phyloP scores from a whole-genome alignment of 2,888 invertebrate species.

The Tenodera sinensis region DNA sequence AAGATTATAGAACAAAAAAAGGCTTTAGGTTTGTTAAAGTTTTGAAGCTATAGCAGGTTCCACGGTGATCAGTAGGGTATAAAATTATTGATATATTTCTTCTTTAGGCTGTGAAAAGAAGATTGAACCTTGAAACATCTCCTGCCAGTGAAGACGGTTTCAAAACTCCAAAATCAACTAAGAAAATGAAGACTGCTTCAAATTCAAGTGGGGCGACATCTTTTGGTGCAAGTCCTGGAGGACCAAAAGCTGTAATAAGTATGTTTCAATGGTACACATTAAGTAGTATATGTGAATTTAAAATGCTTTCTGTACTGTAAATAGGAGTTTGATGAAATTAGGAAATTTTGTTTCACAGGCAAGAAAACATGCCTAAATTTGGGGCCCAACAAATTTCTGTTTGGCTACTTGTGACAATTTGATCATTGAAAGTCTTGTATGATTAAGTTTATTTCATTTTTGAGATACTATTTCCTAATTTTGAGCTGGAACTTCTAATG shows the following conservation, averaged over 20 bases:
- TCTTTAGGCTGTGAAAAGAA: slow-evolving; percentile 72
- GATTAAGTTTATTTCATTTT: no score
- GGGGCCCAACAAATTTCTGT: no score
- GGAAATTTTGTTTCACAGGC: no score
- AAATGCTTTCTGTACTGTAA: no score
- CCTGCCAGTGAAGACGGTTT: slow-evolving; percentile 58
- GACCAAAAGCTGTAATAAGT: slow-evolving; percentile 1
- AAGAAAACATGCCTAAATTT: no score
- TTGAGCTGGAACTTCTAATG: no score
- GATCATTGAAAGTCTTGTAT: no score
- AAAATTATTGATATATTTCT: neutral
- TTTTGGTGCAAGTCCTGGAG: slow-evolving; percentile 15
- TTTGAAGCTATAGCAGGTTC: neutral
- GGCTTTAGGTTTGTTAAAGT: no score
- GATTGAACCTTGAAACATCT: slow-evolving; percentile 63
- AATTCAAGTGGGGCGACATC: slow-evolving; percentile 33
- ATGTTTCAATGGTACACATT: neutral
- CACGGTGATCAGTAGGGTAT: neutral
- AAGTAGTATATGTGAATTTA: neutral
- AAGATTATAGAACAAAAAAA: no score
- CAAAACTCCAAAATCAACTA: slow-evolving; percentile 59
- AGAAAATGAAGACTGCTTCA: slow-evolving; percentile 48
- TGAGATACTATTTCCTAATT: no score
- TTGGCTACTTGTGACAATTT: no score
- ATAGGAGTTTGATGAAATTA: no score